Evolutionary conservation across 2,113 vertebrate genomes (phyloP).

Genomic region (Tylochromis polylepis): DNA sequence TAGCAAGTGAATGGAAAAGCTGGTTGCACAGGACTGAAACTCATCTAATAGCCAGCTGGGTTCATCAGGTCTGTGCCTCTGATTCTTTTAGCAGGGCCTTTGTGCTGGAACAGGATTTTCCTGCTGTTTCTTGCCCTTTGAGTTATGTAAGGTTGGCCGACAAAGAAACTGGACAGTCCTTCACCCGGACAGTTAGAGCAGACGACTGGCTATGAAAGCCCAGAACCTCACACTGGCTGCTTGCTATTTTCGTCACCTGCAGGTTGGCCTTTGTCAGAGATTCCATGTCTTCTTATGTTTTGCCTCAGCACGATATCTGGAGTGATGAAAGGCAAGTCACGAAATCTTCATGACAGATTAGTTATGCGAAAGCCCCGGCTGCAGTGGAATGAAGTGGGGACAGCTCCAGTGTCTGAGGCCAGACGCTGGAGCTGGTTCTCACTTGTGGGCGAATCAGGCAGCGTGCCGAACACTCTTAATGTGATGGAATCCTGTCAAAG

Average conservation of each 20-base stretch:
- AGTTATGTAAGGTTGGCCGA: constrained; percentile 54
- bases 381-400: constrained; percentile 44
- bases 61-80: constrained; percentile 55
- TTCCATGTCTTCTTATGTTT: constrained; percentile 12
- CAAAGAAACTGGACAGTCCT: constrained; percentile 40
- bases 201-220: not conserved
- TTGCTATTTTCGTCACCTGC: constrained; percentile 26
- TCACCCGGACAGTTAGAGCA: not conserved
- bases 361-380: not conserved
- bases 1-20: constrained; percentile 55
- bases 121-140: constrained; percentile 26
- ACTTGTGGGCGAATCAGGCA: constrained; percentile 26
- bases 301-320: not conserved
- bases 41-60: constrained; percentile 42
- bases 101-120: constrained; percentile 30
- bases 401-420: constrained; percentile 29
- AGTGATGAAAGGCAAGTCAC: constrained; percentile 18
- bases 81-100: constrained; percentile 66
- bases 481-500: constrained; percentile 30
- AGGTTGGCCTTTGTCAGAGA: not conserved
- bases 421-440: constrained; percentile 27
- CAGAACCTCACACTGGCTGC: not conserved
- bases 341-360: constrained; percentile 25
- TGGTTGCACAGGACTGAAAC: constrained; percentile 24
- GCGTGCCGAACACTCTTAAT: constrained; percentile 41